phyloP scores from a whole-genome alignment of 2,888 invertebrate species.

The Crepidodera aurea region DNA sequence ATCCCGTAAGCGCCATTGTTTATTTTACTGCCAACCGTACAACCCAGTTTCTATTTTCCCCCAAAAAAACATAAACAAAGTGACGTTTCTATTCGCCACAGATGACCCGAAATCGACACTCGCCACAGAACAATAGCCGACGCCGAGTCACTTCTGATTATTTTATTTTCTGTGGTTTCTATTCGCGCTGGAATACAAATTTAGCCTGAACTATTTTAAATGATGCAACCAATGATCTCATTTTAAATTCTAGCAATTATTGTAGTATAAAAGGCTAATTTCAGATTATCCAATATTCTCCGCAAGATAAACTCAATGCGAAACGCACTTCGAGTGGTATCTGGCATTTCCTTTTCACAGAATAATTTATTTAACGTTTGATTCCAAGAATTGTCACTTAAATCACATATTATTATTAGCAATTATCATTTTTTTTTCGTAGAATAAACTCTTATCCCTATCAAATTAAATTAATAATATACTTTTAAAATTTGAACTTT shows the following conservation, averaged over 20 bases:
- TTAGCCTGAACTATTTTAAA: slow-evolving; percentile 28
- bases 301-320: background rate
- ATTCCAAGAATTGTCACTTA: background rate
- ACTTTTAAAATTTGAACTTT: no score
- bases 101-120: no score
- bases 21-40: slow-evolving; percentile 45
- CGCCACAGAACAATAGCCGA: no score
- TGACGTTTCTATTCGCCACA: no score
- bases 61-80: slow-evolving; percentile 36
- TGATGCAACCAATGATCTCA: slow-evolving; percentile 34
- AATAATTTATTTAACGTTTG: no score
- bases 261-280: background rate
- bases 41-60: slow-evolving; percentile 31
- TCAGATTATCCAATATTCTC: background rate
- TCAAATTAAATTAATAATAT: no score
- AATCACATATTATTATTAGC: background rate
- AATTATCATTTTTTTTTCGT: no score
- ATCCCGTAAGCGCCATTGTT: slow-evolving; percentile 50
- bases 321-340: background rate
- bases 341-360: no score
- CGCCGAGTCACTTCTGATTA: no score
- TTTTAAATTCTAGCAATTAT: slow-evolving; percentile 28
- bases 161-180: no score
- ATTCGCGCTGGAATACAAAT: slow-evolving; percentile 33
- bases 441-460: no score